Percentiles rank a stretch among this genome's conserved stretches.
These are phyloP conservation scores for Sylvietta virens DNA, from an alignment of 2,113 vertebrate species.

Conservation along the genomic window DNA sequence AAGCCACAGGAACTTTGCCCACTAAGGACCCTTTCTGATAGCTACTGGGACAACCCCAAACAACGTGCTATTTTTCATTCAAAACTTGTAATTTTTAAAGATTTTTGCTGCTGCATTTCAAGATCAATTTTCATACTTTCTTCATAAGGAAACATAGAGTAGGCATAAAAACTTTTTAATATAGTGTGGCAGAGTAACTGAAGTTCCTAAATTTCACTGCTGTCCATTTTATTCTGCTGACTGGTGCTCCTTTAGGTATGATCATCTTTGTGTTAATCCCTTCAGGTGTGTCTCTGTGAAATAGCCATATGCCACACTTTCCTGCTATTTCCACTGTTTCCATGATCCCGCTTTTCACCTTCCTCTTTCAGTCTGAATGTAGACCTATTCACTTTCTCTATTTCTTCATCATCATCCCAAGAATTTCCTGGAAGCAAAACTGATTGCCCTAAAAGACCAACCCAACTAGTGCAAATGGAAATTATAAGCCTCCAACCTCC, in stretches of 20 bases:
- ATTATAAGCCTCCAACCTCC: background rate
- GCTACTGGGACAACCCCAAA: background rate
- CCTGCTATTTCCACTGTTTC: background rate
- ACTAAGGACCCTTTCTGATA: background rate
- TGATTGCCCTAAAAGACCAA: background rate
- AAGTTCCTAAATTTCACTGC: background rate
- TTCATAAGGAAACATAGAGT: background rate
- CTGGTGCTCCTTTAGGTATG: background rate
- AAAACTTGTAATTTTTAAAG: background rate
- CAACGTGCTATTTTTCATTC: background rate
- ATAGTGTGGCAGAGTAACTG: background rate
- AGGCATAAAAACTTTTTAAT: background rate
- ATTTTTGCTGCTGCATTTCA: background rate
- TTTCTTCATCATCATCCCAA: background rate
- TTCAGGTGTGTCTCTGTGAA: background rate
- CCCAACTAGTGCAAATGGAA: background rate
- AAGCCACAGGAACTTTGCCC: background rate
- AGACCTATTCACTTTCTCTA: background rate
- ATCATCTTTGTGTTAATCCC: background rate
- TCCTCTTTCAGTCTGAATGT: background rate
- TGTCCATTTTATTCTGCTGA: background rate
- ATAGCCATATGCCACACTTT: background rate
- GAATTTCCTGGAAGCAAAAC: background rate
- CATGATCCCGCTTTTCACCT: background rate
- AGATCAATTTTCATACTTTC: background rate